Evolutionary conservation across 2,797 vertebrate genomes (phyloP), one percentile per base, ranked within the genome.

Genomic region (Intellagama lesueurii): DNA sequence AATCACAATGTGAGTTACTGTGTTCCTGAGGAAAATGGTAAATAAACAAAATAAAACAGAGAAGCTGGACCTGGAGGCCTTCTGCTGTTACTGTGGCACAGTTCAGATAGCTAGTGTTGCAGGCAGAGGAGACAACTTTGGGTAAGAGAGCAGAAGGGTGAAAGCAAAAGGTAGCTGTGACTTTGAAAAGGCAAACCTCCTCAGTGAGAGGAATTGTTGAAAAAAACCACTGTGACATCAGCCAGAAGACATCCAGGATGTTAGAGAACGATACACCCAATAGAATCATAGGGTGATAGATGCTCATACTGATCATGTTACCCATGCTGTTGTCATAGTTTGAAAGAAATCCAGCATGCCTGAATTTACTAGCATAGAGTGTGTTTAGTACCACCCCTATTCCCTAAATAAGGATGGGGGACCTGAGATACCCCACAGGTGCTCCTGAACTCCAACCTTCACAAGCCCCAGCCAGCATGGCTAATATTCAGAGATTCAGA

Each of bases 41-140:
- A n/a, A 84, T 91, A 86, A 0, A 32, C 35, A 66, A 17, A 0
- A 8, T 0, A 0, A 30, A 81, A 64, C 85, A 86, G 49, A 69
- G 17, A 70, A 11, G 22, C 60, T 79, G 11, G 32, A 82, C 60
- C 72, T 77, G 8, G 26, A 76, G 60, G 26, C 47, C 44, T 82
- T 14, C 80, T 77, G 77, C 40, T 77, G 30, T 70, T 64, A 28
- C 35, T 52, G 77, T 35, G 5, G 6, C 5, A 49, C 44, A 28
- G 8, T 9, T 47, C 11, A 66, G 64, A 44, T 7, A n/a, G 47
- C 35, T 80, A 49, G 2, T 0, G 0, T 9, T 66, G 76, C 47
- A 79, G 90, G 89, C 69, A 56, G 52, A 16, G 1, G 32, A 30
- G 47, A 68, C 30, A 49, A 12, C 49, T 68, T n/a, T 44, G 56